phyloP scores from a whole-genome alignment of 2,113 vertebrate genomes.

The Corvus cornix region DNA sequence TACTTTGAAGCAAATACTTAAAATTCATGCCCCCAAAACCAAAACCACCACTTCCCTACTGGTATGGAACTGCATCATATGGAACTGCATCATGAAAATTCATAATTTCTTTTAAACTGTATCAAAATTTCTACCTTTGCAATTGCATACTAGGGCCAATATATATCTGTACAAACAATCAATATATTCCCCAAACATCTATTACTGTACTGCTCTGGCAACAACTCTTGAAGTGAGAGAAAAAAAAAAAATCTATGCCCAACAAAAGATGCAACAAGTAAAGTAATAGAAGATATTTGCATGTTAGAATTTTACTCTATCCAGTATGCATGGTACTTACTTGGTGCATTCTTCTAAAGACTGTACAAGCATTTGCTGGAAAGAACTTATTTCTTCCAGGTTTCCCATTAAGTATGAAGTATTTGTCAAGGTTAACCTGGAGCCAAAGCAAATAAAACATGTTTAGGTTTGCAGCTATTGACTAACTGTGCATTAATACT shows the following conservation, averaged over 20 bases:
- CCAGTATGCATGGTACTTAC: slow-evolving; percentile 75
- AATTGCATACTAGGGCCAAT: neutral
- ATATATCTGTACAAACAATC: neutral
- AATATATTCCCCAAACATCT: neutral
- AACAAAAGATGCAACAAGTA: neutral
- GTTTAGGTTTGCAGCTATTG: neutral
- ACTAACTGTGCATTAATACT: neutral
- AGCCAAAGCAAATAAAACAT: slow-evolving; percentile 17
- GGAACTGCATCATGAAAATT: neutral
- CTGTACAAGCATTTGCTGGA: slow-evolving; percentile 96
- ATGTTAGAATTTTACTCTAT: neutral
- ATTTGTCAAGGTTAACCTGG: slow-evolving; percentile 84
- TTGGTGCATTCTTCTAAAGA: slow-evolving; percentile 96
- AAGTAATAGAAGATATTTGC: neutral
- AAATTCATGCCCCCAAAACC: neutral
- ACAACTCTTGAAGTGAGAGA: neutral
- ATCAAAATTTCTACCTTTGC: neutral
- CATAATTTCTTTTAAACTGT: neutral
- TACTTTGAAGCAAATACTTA: neutral
- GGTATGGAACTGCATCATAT: neutral
- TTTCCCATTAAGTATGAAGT: slow-evolving; percentile 90
- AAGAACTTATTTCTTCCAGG: slow-evolving; percentile 95
- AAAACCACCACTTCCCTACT: neutral
- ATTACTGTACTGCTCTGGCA: neutral
- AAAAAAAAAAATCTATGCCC: neutral